phyloP scores from a whole-genome alignment of 2,113 vertebrate genomes.

The Heterotis niloticus region DNA sequence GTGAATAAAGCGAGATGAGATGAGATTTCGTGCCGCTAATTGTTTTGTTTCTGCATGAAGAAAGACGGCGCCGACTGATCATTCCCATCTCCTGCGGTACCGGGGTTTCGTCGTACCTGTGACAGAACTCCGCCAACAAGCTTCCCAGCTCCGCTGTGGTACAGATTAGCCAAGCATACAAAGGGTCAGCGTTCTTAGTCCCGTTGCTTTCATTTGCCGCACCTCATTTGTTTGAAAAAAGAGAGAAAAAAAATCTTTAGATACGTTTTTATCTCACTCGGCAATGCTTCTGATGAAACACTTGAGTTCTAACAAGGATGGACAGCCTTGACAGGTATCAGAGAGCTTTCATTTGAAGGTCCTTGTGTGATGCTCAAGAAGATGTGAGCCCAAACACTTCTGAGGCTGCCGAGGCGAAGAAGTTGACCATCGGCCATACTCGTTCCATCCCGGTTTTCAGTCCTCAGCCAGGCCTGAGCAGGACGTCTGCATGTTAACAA shows the following conservation, averaged over 20 bases:
- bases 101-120: not conserved
- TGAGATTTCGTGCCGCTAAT: no score
- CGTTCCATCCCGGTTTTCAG: no score
- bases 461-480: no score
- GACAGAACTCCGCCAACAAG: not conserved
- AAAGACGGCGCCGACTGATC: not conserved
- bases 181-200: not conserved
- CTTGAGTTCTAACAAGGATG: not conserved
- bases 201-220: no score
- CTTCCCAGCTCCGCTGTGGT: not conserved
- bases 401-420: no score
- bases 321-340: not conserved
- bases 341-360: no score
- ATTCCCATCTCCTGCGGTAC: not conserved
- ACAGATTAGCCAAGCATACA: not conserved
- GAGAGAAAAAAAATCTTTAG: conserved; percentile 1
- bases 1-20: no score
- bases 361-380: no score
- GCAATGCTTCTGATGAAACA: not conserved
- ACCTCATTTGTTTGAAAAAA: not conserved
- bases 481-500: no score
- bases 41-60: no score
- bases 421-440: no score
- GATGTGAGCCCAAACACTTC: no score
- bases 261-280: not conserved